These are phyloP conservation scores for Drosophila varians DNA, from an alignment of 1,140 invertebrate species.

Conservation along the genomic window DNA sequence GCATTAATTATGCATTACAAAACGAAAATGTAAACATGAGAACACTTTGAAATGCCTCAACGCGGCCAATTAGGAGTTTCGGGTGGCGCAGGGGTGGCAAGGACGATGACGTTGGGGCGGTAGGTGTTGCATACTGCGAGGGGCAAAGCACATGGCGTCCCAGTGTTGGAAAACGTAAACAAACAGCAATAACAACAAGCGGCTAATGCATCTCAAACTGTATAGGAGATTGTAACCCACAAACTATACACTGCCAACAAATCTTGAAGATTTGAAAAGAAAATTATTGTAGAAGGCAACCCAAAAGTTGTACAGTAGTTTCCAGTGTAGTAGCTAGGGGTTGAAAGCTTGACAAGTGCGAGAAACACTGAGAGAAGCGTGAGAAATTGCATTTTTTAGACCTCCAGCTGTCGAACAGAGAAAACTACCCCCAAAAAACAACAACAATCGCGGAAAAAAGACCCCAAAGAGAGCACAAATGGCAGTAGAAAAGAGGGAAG, in stretches of 20 bases:
- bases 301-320: neutral
- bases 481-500: conserved; percentile 46
- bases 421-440: conserved; percentile 45
- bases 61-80: conserved; percentile 47
- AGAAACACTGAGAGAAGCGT: conserved; percentile 9
- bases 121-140: neutral
- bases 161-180: conserved; percentile 55
- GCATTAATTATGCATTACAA: conserved; percentile 57
- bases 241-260: conserved; percentile 43
- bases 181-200: conserved; percentile 50
- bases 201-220: conserved; percentile 32
- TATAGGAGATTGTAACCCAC: neutral
- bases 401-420: conserved; percentile 44
- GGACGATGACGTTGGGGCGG: neutral
- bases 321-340: conserved; percentile 24
- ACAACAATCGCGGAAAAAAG: conserved; percentile 12
- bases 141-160: conserved; percentile 54
- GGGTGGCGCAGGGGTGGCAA: neutral
- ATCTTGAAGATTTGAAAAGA: neutral
- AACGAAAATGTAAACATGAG: conserved; percentile 48
- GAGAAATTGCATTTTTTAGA: conserved; percentile 24
- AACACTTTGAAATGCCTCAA: conserved; percentile 41
- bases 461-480: neutral
- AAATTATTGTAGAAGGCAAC: neutral
- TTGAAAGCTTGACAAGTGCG: conserved; percentile 46